Evolutionary conservation across 2,113 vertebrate species (phyloP).

Genomic region (Pseudopodoces humilis): DNA sequence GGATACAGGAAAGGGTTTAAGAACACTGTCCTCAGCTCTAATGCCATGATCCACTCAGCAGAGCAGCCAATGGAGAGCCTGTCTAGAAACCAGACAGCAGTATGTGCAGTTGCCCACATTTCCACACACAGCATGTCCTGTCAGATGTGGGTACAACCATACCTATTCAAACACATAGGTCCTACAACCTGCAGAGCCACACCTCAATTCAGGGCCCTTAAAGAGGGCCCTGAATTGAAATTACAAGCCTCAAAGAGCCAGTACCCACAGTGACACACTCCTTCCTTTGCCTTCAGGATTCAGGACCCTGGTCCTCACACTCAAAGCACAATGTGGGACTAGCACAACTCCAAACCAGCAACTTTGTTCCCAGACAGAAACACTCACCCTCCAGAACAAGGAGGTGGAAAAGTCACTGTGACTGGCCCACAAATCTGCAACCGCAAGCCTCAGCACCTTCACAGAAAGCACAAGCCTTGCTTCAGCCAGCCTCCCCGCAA

Average conservation of each 20-base stretch:
- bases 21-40: background rate
- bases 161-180: background rate
- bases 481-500: background rate
- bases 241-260: background rate
- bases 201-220: background rate
- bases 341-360: background rate
- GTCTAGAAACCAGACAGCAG: background rate
- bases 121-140: background rate
- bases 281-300: background rate
- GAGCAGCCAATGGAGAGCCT: background rate
- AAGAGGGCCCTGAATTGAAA: background rate
- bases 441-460: constrained; percentile 6
- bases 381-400: background rate
- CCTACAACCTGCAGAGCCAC: background rate
- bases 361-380: background rate
- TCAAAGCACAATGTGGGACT: background rate
- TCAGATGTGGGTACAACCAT: background rate
- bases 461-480: background rate
- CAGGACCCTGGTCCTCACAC: background rate
- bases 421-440: background rate
- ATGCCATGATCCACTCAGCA: background rate
- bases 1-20: background rate
- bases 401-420: background rate
- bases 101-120: background rate
- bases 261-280: background rate